Conservation (phyloP, 2,113 vertebrate species). For the Zootoca vivipara region DNA sequence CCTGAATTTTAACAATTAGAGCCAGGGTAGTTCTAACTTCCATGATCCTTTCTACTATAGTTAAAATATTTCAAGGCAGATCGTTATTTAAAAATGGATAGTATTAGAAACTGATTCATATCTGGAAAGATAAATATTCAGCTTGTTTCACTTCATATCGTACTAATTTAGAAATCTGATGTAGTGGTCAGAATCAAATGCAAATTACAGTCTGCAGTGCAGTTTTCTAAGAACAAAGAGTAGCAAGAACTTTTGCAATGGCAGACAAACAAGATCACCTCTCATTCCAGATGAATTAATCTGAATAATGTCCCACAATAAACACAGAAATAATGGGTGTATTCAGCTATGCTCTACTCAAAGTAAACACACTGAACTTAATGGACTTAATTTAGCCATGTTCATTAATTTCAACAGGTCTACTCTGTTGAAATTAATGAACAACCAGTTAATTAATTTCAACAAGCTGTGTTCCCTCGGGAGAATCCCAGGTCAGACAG, state of each 20-base stretch:
- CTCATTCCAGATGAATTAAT: background rate
- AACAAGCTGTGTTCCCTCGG: no score
- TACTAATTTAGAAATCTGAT: background rate
- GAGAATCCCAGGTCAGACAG: no score
- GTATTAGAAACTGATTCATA: background rate
- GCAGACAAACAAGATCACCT: background rate
- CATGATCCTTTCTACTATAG: conserved; percentile 32
- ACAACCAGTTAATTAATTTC: no score
- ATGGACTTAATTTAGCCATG: no score
- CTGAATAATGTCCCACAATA: conserved; percentile 17
- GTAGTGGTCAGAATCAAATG: background rate
- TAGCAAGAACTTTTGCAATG: background rate
- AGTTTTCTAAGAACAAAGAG: background rate
- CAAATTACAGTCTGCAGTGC: background rate
- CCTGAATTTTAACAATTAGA: background rate
- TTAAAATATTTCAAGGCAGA: background rate
- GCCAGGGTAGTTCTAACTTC: background rate
- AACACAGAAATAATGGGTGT: no score
- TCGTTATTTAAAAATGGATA: background rate
- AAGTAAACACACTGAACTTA: no score
- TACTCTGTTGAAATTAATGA: no score
- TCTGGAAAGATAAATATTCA: background rate
- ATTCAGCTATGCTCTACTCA: no score
- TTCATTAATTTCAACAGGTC: no score
- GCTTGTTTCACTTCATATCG: conserved; percentile 10